Conservation (phyloP, 2,113 vertebrate genomes). For the Aegotheles bennettii region DNA sequence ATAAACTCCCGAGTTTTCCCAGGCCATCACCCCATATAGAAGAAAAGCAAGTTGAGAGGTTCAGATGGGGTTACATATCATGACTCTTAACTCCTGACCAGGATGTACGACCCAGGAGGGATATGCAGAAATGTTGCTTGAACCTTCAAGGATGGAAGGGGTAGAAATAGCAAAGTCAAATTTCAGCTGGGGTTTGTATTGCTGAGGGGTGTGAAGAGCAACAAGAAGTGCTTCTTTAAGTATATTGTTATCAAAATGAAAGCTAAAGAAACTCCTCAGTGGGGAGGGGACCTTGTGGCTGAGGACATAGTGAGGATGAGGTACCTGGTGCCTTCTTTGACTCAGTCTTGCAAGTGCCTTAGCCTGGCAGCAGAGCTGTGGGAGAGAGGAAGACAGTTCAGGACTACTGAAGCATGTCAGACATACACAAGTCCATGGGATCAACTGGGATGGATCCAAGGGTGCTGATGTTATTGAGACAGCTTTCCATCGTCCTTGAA, state of each 20-base stretch:
- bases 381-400: not conserved
- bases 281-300: not conserved
- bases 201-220: not conserved
- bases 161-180: not conserved
- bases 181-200: not conserved
- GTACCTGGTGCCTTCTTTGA: not conserved
- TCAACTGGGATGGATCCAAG: not conserved
- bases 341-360: not conserved
- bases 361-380: not conserved
- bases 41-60: not conserved
- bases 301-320: no score
- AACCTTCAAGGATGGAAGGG: not conserved
- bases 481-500: not conserved
- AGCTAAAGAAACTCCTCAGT: not conserved
- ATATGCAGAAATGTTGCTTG: not conserved
- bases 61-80: not conserved
- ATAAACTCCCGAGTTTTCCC: not conserved
- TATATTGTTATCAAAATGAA: not conserved
- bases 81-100: not conserved
- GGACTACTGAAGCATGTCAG: not conserved
- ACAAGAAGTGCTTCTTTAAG: not conserved
- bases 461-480: not conserved
- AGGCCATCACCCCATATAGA: not conserved
- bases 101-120: not conserved
- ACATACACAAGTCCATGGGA: not conserved